Evolutionary conservation across 1,140 invertebrate species (phyloP), one percentile per base, ranked within the genome.

Genomic region (Leucophenga varia): DNA sequence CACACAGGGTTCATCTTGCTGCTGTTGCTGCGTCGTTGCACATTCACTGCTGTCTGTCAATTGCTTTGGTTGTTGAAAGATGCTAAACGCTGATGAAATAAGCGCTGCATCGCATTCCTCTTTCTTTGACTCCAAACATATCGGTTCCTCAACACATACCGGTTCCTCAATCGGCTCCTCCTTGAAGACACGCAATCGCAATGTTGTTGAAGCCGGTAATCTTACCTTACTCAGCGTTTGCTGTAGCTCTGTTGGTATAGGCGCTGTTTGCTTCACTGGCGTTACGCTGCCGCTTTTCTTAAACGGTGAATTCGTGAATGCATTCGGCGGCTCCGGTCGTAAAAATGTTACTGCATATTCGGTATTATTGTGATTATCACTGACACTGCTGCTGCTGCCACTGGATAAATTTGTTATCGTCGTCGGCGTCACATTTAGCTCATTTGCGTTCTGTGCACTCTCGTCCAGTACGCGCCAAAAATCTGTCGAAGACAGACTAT

Each of bases 391-490:
- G 4, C 43, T 39, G 17, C 48, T 43, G 32, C 52, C 42, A 43
- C 54, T 53, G 12, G 42, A 43, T 8, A 47, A 34, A 17, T 47
- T 50, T 2, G 47, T 46, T 18, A 30, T 17, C 18, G 21, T 34
- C 12, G 37, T 34, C 55, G 54, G 9, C 49, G 63, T 44, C 10
- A 72, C 43, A 34, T 67, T 63, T 4, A 72, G 38, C 31, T 73
- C 61, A 2, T 69, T 59, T 28, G 57, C 67, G 44, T 67, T 70
- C 13, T 71, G 70, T 1, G 70, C 70, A 32, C 64, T 73, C 34
- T 73, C 70, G 31, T 73, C 70, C 10, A 73, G 51, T 2, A 68
- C 71, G 17, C 64, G 57, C 71, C 71, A 74, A 53, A 74, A 73
- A 43, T 74, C 71, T 5, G 70, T 65, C 0, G 70, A 71, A 6